Base-by-base conservation (phyloP, 92 coral and sea anemone genomes). In the Porites cylindrica region DNA sequence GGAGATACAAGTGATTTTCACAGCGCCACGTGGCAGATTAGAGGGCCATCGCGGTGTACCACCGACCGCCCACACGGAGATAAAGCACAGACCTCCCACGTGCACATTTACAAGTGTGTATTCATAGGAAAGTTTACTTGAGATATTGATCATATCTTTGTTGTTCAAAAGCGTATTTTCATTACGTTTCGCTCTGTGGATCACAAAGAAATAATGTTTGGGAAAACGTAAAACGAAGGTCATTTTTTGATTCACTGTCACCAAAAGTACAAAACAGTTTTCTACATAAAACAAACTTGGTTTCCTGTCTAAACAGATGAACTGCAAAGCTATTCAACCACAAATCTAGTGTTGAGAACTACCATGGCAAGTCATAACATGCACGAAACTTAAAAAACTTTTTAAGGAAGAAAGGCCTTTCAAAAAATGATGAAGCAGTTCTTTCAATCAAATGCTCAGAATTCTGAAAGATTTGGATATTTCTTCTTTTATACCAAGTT, bases 21-120 rank as follows among this genome's bases (percentile, higher is more conserved):
- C 23, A 62, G 20, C 32, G 70, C 66, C 69, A 77, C 81, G 81
- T 77, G 68, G 81, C 47, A 26, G 19, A 10, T 62, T 16, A 7
- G 24, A 62, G 8, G 66, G 4, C 66, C 66, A 16, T 7, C 66
- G 66, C n/a, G 66, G 66, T 3, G 66, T 24, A 7, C 23, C 82
- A 78, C 72, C 43, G 82, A 7, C 61, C 19, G 10, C 59, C 82
- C 82, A 78, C 69, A n/a, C 32, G 51, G 9, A 2, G 17, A 16
- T 7, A 69, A 61, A 14, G 12, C 81, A 77, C 81, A 61, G 67
- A 38, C 24, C 8, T 13, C 23, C 51, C 56, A 77, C 61, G 61
- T 14, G n/a, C n/a, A n/a, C n/a, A n/a, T n/a, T n/a, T n/a, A n/a
- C n/a, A n/a, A n/a, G n/a, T n/a, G 61, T 56, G 61, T 10, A 56